These are phyloP conservation scores for Aplochiton taeniatus DNA, from an alignment of 2,797 vertebrate species.

Conservation along the genomic window DNA sequence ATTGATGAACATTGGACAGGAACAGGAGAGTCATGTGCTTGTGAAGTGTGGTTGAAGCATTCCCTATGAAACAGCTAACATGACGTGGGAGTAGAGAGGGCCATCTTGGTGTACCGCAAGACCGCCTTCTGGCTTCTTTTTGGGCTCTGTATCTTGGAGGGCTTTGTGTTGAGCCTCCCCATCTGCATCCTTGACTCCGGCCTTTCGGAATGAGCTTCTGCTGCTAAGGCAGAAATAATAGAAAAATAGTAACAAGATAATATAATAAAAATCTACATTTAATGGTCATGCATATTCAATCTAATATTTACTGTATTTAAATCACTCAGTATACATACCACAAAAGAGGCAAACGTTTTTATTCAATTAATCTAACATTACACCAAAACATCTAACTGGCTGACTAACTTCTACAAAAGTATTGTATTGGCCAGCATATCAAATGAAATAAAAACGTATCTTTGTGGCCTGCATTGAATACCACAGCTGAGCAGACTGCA, in stretches of 20 bases:
- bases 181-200: neutral
- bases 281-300: no score
- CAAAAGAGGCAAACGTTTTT: neutral
- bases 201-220: neutral
- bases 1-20: no score
- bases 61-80: neutral
- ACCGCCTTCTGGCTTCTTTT: slow-evolving; percentile 2
- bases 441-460: no score
- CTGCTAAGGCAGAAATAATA: no score
- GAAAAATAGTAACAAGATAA: no score
- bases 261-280: no score
- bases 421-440: no score
- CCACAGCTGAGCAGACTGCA: no score
- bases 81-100: neutral
- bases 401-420: neutral
- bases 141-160: neutral
- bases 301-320: no score
- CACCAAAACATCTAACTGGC: neutral
- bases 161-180: neutral
- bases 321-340: no score
- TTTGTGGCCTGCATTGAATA: no score
- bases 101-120: neutral
- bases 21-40: neutral
- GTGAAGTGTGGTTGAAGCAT: neutral
- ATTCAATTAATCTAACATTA: neutral